phyloP scores from a whole-genome alignment of 1,140 invertebrate genomes.

The Trichomalopsis sarcophagae region DNA sequence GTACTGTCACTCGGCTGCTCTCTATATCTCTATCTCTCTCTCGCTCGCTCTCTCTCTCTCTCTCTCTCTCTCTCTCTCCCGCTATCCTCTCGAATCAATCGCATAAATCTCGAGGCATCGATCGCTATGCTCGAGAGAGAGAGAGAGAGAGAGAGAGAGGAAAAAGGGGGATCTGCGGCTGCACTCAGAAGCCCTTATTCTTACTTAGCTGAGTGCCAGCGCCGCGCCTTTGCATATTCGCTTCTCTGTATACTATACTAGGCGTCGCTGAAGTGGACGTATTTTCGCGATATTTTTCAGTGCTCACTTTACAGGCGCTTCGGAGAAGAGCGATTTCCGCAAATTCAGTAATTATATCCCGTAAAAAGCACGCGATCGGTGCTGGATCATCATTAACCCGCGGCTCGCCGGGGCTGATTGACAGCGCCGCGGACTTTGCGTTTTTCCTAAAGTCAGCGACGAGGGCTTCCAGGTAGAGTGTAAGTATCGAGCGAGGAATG shows the following conservation, averaged over 20 bases:
- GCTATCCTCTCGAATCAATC: slow-evolving; percentile 68
- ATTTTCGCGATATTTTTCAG: background rate
- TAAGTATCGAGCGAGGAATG: slow-evolving; percentile 19
- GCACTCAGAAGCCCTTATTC: slow-evolving; percentile 34
- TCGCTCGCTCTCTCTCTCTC: background rate
- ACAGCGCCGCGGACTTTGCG: slow-evolving; percentile 66
- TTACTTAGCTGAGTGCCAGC: slow-evolving; percentile 4
- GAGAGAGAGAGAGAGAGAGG: background rate
- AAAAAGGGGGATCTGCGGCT: slow-evolving; percentile 15
- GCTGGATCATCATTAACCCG: slow-evolving; percentile 71
- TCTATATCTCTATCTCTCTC: slow-evolving; percentile 49
- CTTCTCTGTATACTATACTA: no score
- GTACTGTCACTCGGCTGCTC: slow-evolving; percentile 74
- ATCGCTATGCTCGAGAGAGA: slow-evolving; percentile 58
- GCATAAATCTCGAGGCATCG: slow-evolving; percentile 74
- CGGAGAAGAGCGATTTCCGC: background rate
- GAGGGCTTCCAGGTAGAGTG: slow-evolving; percentile 40
- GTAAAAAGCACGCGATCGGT: slow-evolving; percentile 46
- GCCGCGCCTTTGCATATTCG: background rate
- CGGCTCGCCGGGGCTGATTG: slow-evolving; percentile 65
- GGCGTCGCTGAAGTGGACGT: background rate
- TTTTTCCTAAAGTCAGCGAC: slow-evolving; percentile 56
- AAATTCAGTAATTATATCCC: slow-evolving; percentile 40
- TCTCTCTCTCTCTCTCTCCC: slow-evolving; percentile 10
- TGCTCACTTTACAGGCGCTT: background rate